Conservation (phyloP, 2,797 vertebrate genomes). For the Poliocrania exsul region DNA sequence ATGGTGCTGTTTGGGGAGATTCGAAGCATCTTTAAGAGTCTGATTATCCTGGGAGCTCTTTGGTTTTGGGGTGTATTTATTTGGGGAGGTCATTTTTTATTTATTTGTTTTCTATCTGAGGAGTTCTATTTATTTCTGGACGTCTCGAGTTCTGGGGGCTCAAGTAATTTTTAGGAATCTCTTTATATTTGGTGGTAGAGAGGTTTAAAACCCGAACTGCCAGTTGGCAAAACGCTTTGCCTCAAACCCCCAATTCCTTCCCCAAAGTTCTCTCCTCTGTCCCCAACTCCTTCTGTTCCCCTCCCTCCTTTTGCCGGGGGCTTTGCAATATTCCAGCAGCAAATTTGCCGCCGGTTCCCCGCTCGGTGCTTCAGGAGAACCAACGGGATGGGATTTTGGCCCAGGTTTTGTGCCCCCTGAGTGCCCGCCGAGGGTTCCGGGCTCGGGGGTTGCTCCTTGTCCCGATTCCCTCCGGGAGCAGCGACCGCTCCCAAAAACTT, state of each 20-base stretch:
- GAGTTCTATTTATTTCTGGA: not conserved
- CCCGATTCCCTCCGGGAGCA: not conserved
- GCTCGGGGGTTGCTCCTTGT: not conserved
- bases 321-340: not conserved
- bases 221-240: not conserved
- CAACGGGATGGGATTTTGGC: no score
- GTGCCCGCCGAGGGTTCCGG: not conserved
- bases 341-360: not conserved
- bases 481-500: not conserved
- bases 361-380: not conserved
- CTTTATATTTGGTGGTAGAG: no score
- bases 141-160: no score
- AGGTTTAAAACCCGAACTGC: not conserved
- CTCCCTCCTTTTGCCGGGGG: not conserved
- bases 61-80: not conserved
- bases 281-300: rapidly evolving
- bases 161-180: no score
- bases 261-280: not conserved
- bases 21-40: no score
- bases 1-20: no score
- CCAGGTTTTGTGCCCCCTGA: not conserved
- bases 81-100: no score
- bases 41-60: no score
- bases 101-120: not conserved
- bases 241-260: not conserved